phyloP scores from a whole-genome alignment of 2,113 vertebrate genomes.

The Eurystomus gularis region DNA sequence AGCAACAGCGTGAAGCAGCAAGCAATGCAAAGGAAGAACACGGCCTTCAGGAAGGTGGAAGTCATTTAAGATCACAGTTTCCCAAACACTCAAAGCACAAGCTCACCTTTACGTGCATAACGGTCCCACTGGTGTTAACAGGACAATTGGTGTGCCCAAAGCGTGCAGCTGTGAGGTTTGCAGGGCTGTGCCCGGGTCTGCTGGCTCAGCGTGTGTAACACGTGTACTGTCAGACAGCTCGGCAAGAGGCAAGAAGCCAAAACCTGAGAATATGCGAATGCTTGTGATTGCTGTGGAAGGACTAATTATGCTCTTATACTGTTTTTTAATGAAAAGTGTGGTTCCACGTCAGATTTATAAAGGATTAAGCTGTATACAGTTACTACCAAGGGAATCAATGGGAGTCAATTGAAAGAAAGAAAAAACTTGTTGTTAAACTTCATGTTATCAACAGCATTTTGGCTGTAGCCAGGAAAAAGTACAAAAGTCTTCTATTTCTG shows the following conservation, averaged over 20 bases:
- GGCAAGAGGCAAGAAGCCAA: not conserved
- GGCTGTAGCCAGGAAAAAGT: not conserved
- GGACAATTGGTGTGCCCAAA: not conserved
- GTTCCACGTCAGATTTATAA: not conserved
- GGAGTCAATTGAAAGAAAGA: not conserved
- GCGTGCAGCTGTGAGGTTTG: not conserved
- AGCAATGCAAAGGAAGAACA: not conserved
- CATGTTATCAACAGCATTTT: not conserved
- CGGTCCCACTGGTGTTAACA: not conserved
- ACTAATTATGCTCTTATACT: not conserved
- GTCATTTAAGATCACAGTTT: not conserved
- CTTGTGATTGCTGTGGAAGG: not conserved
- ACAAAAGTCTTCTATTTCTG: not conserved
- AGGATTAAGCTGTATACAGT: not conserved
- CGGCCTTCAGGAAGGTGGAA: not conserved
- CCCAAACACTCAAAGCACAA: not conserved
- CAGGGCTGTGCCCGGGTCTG: rapidly evolving
- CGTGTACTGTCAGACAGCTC: rapidly evolving
- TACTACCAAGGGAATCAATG: not conserved
- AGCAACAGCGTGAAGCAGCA: not conserved
- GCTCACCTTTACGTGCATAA: not conserved
- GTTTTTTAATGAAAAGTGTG: not conserved
- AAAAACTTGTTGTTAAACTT: not conserved
- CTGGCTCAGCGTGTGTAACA: not conserved
- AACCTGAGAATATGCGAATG: not conserved